Percentiles rank a stretch among this genome's conserved stretches.
Conservation (phyloP, 2,113 vertebrate species). For the Gymnarchus niloticus region DNA sequence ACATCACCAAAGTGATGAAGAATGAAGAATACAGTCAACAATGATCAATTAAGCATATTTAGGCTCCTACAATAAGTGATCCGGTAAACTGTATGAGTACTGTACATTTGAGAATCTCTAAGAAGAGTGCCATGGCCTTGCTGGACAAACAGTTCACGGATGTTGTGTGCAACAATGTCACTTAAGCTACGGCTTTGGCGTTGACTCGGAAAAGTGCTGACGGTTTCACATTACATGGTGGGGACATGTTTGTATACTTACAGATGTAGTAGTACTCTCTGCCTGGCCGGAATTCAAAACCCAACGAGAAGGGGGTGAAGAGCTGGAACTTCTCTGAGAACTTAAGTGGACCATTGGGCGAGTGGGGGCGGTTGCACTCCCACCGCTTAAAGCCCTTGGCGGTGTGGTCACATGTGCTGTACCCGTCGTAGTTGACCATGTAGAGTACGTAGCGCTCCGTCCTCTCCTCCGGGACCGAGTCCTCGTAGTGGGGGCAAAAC, state of each 20-base stretch:
- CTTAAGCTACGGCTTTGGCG: not conserved
- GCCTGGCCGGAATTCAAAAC: constrained; percentile 96
- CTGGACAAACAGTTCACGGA: not conserved
- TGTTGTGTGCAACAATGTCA: not conserved
- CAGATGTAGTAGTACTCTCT: constrained; percentile 99
- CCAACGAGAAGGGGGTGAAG: constrained; percentile 97
- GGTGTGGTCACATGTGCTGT: constrained; percentile 95
- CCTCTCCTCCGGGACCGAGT: constrained; percentile 84
- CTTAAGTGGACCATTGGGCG: constrained; percentile 92
- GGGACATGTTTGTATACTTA: constrained; percentile 66
- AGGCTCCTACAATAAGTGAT: too few species aligned
- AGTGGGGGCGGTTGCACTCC: constrained; percentile 96
- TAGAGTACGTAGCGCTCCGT: constrained; percentile 94
- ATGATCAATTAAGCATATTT: too few species aligned
- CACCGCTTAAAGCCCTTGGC: constrained; percentile 98
- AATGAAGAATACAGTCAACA: too few species aligned
- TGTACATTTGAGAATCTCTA: not conserved
- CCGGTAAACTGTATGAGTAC: not conserved
- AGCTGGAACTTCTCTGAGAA: constrained; percentile 99
- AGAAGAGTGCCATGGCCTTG: not conserved
- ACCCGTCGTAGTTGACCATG: constrained; percentile 99
- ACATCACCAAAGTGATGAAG: too few species aligned
- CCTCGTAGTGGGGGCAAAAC: constrained; percentile 96
- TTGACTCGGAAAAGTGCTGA: not conserved
- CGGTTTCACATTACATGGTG: not conserved